Percentiles rank a stretch among this genome's conserved stretches.
Conservation (phyloP, 2,888 invertebrate species). For the Limnephilus lunatus region DNA sequence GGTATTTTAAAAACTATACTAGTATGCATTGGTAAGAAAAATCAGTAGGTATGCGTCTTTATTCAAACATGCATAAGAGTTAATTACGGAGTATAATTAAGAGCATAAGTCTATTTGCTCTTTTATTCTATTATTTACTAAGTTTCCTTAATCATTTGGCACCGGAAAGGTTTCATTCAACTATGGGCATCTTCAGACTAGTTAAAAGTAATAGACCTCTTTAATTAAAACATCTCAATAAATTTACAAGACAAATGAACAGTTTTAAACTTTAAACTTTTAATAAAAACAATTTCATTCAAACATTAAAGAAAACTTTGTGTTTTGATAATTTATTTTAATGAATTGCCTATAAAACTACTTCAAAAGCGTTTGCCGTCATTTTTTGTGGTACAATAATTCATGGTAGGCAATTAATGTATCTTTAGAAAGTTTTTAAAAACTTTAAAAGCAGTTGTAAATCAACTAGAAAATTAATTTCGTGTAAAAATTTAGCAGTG, state of each 20-base stretch:
- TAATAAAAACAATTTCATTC: not conserved
- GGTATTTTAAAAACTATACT: no score
- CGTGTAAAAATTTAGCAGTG: not conserved
- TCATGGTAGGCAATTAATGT: not conserved
- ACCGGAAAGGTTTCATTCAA: not conserved
- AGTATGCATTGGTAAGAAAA: no score
- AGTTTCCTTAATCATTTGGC: not conserved
- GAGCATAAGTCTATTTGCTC: no score
- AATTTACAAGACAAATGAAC: not conserved
- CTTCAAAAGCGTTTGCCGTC: not conserved
- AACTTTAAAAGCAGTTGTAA: not conserved
- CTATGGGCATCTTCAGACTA: no score
- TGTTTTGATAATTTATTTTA: not conserved
- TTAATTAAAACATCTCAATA: not conserved
- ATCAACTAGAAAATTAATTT: not conserved
- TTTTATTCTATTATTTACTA: not conserved
- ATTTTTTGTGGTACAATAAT: not conserved
- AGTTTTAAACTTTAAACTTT: not conserved
- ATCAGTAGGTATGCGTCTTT: no score
- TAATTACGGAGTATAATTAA: no score
- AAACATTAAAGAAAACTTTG: not conserved
- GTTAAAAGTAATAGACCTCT: not conserved
- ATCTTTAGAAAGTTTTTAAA: not conserved
- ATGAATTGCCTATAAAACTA: not conserved
- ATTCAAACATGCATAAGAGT: no score